Evolutionary conservation across 1,140 invertebrate species (phyloP), one percentile per base, ranked within the genome.

Genomic region (Drosophila kurseongensis): DNA sequence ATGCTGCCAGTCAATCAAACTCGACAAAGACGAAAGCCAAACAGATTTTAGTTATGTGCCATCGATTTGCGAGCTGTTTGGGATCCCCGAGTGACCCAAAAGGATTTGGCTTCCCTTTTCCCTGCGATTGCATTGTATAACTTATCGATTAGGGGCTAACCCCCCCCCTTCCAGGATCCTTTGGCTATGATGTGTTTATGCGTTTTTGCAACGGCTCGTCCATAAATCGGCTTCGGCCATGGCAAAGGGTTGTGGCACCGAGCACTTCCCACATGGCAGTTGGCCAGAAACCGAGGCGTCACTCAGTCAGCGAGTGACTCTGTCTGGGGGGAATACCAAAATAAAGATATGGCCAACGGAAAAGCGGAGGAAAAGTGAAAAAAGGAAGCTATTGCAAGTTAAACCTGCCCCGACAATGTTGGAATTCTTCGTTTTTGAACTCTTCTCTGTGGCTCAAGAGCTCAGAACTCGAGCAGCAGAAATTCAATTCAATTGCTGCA

Each of bases 401-500:
- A 69, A 78, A 75, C 50, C 79, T 74, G 58, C 50, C 40, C 41
- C 50, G 41, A 58, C 27, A 75, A 18, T 38, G 40, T 42, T 41
- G 44, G 57, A 68, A 55, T 81, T 55, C 68, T 51, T 71, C 52
- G 62, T 74, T 75, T 63, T 67, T 47, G 13, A 65, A 63, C 75
- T 58, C 76, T 72, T 66, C 75, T 69, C 57, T 80, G 72, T 66
- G 38, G 65, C 74, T 80, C 73, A 85, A 76, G 72, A 84, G 80
- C 80, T 65, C 62, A 52, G 48, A 74, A 67, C 63, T 78, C 61
- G 40, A 81, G 79, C 75, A 78, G 60, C 57, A 59, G 52, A 75
- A 88, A 88, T 88, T 88, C 83, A 88, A 88, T 88, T 88, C 84
- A 89, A 86, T 88, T 88, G 83, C 75, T 57, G 73, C 73, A 85